Evolutionary conservation across 2,888 invertebrate genomes (phyloP).

Genomic region (Geophilus truncorum): DNA sequence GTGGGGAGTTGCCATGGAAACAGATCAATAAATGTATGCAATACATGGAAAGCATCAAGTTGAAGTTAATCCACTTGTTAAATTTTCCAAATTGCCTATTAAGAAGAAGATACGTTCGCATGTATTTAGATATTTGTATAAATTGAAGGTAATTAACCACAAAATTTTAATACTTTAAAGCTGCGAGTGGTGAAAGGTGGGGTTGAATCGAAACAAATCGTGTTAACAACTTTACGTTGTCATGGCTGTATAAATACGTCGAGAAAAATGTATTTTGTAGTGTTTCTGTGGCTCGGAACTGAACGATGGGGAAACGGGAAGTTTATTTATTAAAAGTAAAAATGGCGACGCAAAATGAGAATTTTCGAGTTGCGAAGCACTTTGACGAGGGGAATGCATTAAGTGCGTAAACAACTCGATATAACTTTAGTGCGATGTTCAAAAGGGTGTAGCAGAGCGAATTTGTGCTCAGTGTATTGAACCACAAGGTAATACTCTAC

Average conservation of each 20-base stretch:
- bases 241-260: too few species aligned
- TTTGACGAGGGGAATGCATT: not conserved
- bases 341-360: not conserved
- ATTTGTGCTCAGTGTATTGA: constrained; percentile 27
- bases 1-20: constrained; percentile 23
- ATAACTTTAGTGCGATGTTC: constrained; percentile 3
- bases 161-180: constrained; percentile 10
- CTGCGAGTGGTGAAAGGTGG: not conserved
- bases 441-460: constrained; percentile 13
- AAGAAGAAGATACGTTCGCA: constrained; percentile 1
- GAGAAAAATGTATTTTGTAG: too few species aligned
- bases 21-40: constrained; percentile 27
- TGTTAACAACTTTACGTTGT: too few species aligned
- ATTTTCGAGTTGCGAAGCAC: not conserved
- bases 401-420: constrained; percentile 5
- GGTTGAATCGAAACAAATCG: not conserved
- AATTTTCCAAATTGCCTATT: constrained; percentile 27
- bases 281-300: too few species aligned
- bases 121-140: constrained; percentile 25
- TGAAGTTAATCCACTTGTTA: constrained; percentile 27
- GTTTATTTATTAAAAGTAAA: not conserved
- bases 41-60: constrained; percentile 27
- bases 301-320: not conserved
- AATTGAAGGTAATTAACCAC: constrained; percentile 18
- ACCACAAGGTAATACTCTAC: constrained; percentile 13